These are phyloP conservation scores for Eulithis prunata DNA, from an alignment of 2,888 invertebrate species.

Conservation along the genomic window DNA sequence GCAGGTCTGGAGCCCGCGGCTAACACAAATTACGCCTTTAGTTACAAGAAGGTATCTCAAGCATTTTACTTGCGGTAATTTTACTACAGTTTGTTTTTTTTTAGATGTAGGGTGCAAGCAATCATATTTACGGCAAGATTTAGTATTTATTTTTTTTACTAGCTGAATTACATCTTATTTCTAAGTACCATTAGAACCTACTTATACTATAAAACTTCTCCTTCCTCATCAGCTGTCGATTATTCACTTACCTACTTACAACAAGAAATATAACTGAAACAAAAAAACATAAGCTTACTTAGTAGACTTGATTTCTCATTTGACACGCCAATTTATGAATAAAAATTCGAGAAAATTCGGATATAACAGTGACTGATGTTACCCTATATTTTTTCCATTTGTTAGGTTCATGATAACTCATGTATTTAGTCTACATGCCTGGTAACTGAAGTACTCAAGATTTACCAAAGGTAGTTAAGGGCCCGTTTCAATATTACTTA, in stretches of 20 bases:
- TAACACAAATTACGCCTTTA: constrained; percentile 79
- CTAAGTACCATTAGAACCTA: not conserved
- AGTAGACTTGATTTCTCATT: not conserved
- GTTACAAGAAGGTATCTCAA: constrained; percentile 65
- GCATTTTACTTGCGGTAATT: constrained; percentile 23
- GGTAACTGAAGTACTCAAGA: too few relatives aligned
- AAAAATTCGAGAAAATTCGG: too few relatives aligned
- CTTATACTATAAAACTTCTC: constrained; percentile 41
- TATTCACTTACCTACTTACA: constrained; percentile 26
- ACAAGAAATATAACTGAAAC: constrained; percentile 76
- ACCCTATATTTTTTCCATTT: too few relatives aligned
- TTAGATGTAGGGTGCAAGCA: constrained; percentile 10
- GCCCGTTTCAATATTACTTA: not conserved
- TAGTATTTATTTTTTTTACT: not conserved
- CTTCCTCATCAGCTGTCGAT: constrained; percentile 52
- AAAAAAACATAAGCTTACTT: constrained; percentile 26
- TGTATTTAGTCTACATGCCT: too few relatives aligned
- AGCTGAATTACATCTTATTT: not conserved
- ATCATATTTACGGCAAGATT: constrained; percentile 14
- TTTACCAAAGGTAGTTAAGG: too few relatives aligned
- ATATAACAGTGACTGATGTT: too few relatives aligned
- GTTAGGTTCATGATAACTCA: too few relatives aligned
- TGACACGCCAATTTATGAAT: too few relatives aligned
- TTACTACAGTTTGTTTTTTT: constrained; percentile 28
- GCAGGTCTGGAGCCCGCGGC: constrained; percentile 74